Evolutionary conservation across 2,113 vertebrate species (phyloP).

Genomic region (Vicugna pacos): DNA sequence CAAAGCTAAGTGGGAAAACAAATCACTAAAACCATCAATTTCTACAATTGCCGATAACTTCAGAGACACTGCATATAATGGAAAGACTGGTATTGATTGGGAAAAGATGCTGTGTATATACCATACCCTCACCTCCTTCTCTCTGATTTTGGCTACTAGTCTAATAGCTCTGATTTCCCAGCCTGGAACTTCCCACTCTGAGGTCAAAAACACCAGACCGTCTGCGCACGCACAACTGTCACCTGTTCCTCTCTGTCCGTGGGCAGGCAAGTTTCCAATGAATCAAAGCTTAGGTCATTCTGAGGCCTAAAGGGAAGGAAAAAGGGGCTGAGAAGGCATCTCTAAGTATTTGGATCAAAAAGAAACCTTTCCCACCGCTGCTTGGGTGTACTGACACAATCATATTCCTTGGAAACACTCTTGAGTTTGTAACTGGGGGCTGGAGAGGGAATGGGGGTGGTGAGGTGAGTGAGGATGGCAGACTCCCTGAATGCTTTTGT

Average conservation of each 20-base stretch:
- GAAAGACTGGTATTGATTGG: constrained; percentile 18
- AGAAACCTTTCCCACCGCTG: background rate
- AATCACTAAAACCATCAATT: constrained; percentile 63
- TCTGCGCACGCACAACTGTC: constrained; percentile 5
- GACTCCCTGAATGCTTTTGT: background rate
- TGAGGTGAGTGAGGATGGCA: background rate
- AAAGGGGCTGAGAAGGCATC: background rate
- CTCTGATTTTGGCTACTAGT: background rate
- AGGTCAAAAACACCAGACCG: background rate
- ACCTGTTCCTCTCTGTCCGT: constrained; percentile 75
- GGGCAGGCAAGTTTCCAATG: constrained; percentile 51
- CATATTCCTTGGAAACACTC: background rate
- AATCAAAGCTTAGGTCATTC: background rate
- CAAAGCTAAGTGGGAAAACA: constrained; percentile 57
- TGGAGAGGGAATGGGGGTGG: too few relatives aligned
- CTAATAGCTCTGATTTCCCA: background rate
- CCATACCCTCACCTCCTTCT: background rate
- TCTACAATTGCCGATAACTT: constrained; percentile 52
- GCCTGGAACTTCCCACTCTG: background rate
- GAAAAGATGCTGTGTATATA: background rate
- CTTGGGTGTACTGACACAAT: background rate
- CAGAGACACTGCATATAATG: background rate
- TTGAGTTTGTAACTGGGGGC: background rate
- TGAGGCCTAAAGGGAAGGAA: constrained; percentile 71
- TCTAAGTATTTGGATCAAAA: background rate